phyloP scores from a whole-genome alignment of 2,113 vertebrate genomes.

The Nibea coibor region DNA sequence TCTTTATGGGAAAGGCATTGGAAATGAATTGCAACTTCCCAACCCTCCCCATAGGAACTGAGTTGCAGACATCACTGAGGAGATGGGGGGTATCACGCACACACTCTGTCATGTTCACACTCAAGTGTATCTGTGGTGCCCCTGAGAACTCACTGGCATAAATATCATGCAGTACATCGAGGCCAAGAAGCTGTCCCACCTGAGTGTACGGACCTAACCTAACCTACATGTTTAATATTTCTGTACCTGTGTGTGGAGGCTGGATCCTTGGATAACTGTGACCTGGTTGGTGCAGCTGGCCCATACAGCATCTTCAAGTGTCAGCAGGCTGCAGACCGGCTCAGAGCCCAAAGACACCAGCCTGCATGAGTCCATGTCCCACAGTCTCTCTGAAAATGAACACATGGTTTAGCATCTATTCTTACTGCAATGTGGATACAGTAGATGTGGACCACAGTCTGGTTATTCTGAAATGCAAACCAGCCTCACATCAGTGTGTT shows the following conservation, averaged over 20 bases:
- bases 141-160: not conserved
- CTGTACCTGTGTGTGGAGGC: slow-evolving; percentile 50
- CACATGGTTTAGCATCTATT: not conserved
- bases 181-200: too few relatives aligned
- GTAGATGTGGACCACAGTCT: not conserved
- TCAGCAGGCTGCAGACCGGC: slow-evolving; percentile 44
- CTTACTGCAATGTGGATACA: not conserved
- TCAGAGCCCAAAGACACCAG: slow-evolving; percentile 44
- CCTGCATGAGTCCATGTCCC: slow-evolving; percentile 38
- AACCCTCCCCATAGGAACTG: not conserved
- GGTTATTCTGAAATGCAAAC: not conserved
- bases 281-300: slow-evolving; percentile 60
- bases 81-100: not conserved
- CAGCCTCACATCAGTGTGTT: too few relatives aligned
- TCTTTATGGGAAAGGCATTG: too few relatives aligned
- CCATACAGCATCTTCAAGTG: slow-evolving; percentile 54
- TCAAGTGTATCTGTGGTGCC: not conserved
- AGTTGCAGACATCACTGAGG: not conserved
- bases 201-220: too few relatives aligned
- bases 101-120: not conserved
- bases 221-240: too few relatives aligned
- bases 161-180: too few relatives aligned
- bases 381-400: slow-evolving; percentile 49
- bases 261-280: slow-evolving; percentile 50
- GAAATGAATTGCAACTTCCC: not conserved